A percentile compares a stretch with the other conserved stretches of the same genome.
Evolutionary conservation across 2,797 vertebrate species (phyloP).

Genomic region (Nyctalus aviator): DNA sequence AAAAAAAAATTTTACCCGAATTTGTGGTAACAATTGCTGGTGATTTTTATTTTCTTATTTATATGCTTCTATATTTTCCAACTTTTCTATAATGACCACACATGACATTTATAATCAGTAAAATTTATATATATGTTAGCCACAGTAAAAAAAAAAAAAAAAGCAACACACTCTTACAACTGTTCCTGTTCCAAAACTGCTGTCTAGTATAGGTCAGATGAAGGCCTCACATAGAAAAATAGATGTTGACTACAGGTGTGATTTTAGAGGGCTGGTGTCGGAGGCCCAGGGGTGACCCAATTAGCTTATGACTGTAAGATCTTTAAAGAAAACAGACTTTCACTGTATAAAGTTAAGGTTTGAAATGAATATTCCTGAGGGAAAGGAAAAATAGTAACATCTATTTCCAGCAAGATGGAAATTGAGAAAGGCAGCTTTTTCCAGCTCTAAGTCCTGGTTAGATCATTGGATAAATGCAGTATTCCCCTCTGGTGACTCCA

Average conservation of each 20-base stretch:
- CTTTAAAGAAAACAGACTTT: constrained; percentile 47
- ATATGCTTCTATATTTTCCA: constrained; percentile 19
- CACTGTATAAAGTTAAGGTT: constrained; percentile 39
- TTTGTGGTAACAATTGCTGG: background rate
- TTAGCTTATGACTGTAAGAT: constrained; percentile 22
- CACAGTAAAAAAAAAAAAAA: background rate
- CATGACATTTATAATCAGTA: constrained; percentile 28
- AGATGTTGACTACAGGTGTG: background rate
- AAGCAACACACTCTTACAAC: background rate
- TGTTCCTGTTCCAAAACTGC: constrained; percentile 2
- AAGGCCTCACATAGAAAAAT: constrained; percentile 21
- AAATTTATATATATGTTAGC: background rate
- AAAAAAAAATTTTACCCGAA: constrained; percentile 8
- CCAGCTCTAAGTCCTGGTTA: constrained; percentile 25
- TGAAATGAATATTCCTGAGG: constrained; percentile 52
- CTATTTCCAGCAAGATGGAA: background rate
- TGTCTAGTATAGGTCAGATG: background rate
- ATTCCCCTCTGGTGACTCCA: constrained; percentile 24
- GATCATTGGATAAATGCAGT: constrained; percentile 2
- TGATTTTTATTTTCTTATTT: constrained; percentile 57
- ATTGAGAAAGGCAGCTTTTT: constrained; percentile 19
- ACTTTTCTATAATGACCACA: background rate
- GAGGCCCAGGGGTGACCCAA: background rate
- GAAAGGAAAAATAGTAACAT: constrained; percentile 1
- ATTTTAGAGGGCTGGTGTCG: background rate